These are phyloP conservation scores for Apis cerana DNA, from an alignment of 1,140 invertebrate genomes.

Conservation along the genomic window DNA sequence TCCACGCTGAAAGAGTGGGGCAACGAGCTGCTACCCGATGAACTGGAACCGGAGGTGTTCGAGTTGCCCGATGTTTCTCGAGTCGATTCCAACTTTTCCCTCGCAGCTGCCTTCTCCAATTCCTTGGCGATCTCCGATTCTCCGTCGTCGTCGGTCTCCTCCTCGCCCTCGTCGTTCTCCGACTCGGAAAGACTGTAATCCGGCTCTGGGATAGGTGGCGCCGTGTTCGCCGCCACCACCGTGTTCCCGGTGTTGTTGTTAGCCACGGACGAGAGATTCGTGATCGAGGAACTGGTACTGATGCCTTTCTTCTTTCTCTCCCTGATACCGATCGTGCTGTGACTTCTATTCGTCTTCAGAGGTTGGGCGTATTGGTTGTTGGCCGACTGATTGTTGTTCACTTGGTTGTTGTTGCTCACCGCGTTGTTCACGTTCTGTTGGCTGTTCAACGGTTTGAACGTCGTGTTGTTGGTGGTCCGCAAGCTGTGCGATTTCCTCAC, in stretches of 20 bases:
- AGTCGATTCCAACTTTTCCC: constrained; percentile 77
- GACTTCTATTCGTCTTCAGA: constrained; percentile 83
- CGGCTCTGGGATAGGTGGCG: constrained; percentile 92
- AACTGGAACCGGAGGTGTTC: constrained; percentile 81
- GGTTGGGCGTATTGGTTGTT: constrained; percentile 87
- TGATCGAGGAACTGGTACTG: constrained; percentile 74
- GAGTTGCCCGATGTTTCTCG: constrained; percentile 79
- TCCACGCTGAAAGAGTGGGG: constrained; percentile 93
- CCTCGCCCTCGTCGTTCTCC: constrained; percentile 80
- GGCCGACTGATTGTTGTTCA: constrained; percentile 49
- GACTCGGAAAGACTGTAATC: constrained; percentile 94
- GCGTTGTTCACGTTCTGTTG: constrained; percentile 51
- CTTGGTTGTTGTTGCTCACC: constrained; percentile 62
- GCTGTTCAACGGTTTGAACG: constrained; percentile 72
- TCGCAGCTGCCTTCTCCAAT: constrained; percentile 76
- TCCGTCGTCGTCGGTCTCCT: constrained; percentile 82
- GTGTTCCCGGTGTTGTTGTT: constrained; percentile 47
- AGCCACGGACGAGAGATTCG: constrained; percentile 70
- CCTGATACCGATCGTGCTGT: constrained; percentile 81
- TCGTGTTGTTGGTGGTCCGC: constrained; percentile 79
- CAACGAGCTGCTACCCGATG: constrained; percentile 87
- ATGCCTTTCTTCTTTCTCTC: constrained; percentile 76
- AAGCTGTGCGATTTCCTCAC: constrained; percentile 86
- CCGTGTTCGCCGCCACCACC: constrained; percentile 69
- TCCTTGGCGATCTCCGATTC: constrained; percentile 81